phyloP scores from a whole-genome alignment of 2,113 vertebrate species.

The Tragelaphus buxtoni region DNA sequence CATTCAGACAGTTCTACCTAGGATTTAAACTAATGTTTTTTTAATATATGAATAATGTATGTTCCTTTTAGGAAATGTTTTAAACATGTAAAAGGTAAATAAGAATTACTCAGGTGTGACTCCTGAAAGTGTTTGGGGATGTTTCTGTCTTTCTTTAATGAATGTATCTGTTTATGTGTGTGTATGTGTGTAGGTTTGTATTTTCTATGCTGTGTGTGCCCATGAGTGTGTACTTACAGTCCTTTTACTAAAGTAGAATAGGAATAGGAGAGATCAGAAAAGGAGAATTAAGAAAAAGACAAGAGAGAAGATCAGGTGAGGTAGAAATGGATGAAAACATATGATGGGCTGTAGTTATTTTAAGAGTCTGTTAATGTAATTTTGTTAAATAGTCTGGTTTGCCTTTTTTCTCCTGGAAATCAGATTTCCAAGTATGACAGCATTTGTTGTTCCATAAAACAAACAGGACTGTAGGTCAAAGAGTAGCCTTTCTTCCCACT shows the following conservation, averaged over 20 bases:
- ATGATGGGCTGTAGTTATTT: neutral
- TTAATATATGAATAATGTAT: neutral
- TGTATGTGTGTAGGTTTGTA: accelerated
- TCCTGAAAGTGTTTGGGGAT: neutral
- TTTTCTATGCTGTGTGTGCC: neutral
- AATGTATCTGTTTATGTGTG: neutral
- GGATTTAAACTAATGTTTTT: neutral
- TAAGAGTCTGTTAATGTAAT: neutral
- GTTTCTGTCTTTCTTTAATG: neutral
- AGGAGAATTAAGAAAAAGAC: neutral
- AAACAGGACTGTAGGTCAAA: neutral
- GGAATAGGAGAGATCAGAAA: neutral
- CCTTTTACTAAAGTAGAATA: neutral
- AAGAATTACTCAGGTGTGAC: neutral
- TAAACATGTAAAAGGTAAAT: neutral
- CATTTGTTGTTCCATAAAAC: neutral
- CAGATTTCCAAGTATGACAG: neutral
- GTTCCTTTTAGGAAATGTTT: neutral
- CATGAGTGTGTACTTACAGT: neutral
- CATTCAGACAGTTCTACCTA: neutral
- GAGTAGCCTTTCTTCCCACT: neutral
- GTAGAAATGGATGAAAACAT: neutral
- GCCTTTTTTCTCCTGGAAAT: neutral
- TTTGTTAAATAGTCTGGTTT: neutral
- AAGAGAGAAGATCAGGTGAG: neutral